phyloP scores from a whole-genome alignment of 1,140 invertebrate species.

The Drosophila pectinifera region DNA sequence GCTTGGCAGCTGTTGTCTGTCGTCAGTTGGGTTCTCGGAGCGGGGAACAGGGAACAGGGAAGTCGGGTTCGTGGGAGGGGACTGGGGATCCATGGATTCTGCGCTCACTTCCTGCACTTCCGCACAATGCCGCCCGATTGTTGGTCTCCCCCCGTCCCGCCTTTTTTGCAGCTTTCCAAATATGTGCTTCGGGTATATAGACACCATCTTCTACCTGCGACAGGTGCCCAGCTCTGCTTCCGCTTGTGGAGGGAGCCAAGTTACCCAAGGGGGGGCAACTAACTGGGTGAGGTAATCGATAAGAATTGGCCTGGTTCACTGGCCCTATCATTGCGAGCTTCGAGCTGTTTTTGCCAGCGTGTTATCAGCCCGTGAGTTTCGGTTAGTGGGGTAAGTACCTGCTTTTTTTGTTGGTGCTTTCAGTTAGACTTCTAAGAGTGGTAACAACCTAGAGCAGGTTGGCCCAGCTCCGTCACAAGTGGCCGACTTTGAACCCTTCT shows the following conservation, averaged over 20 bases:
- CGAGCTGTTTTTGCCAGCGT: constrained; percentile 10
- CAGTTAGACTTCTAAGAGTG: background rate
- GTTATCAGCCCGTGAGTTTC: constrained; percentile 22
- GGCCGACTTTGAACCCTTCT: constrained; percentile 42
- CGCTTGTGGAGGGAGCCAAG: constrained; percentile 31
- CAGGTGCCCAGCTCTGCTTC: constrained; percentile 54
- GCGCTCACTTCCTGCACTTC: constrained; percentile 72
- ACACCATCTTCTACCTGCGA: constrained; percentile 54
- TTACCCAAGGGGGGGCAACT: no score
- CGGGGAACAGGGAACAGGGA: constrained; percentile 1
- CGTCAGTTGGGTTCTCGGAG: constrained; percentile 18
- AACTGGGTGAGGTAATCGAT: constrained; percentile 28
- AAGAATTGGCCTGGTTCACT: constrained; percentile 31
- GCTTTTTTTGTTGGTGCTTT: constrained; percentile 11
- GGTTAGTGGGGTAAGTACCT: constrained; percentile 38
- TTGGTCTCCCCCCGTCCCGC: constrained; percentile 13
- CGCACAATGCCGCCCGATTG: constrained; percentile 69
- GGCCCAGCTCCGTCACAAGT: constrained; percentile 41
- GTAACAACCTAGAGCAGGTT: constrained; percentile 20
- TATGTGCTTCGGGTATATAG: constrained; percentile 29
- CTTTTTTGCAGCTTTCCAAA: constrained; percentile 72
- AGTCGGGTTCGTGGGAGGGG: constrained; percentile 1
- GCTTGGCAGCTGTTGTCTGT: constrained; percentile 80
- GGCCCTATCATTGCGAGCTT: constrained; percentile 2
- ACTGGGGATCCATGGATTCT: constrained; percentile 37